Percentiles rank a stretch among this genome's conserved stretches.
Evolutionary conservation across 2,888 invertebrate genomes (phyloP).

Genomic region (Petrolisthes cinctipes): DNA sequence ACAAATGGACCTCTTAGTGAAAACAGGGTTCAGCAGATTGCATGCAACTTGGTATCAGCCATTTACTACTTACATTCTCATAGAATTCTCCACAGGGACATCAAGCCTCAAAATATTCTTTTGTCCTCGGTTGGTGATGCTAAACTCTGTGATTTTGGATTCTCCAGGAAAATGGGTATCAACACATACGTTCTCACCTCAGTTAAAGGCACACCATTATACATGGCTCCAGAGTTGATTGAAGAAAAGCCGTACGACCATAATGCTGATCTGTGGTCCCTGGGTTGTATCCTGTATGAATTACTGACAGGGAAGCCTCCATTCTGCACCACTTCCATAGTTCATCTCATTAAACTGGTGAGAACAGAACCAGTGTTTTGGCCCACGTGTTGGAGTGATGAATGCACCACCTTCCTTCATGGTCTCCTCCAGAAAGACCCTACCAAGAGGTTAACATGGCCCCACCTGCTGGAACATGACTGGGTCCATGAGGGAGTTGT

Average conservation of each 20-base stretch:
- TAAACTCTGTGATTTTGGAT: slow-evolving; percentile 94
- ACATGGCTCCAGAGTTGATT: slow-evolving; percentile 96
- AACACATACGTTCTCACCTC: slow-evolving; percentile 94
- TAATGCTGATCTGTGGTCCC: slow-evolving; percentile 89
- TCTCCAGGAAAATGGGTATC: slow-evolving; percentile 92
- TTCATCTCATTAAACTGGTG: slow-evolving; percentile 87
- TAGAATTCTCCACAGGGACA: slow-evolving; percentile 90
- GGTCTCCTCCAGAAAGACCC: slow-evolving; percentile 93
- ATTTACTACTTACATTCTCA: slow-evolving; percentile 93
- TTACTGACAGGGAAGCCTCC: slow-evolving; percentile 90
- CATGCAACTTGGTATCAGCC: slow-evolving; percentile 91
- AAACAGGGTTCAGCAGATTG: slow-evolving; percentile 83
- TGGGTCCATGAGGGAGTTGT: slow-evolving; percentile 77
- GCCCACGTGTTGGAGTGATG: slow-evolving; percentile 85
- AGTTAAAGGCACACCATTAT: slow-evolving; percentile 92
- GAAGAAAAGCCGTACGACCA: slow-evolving; percentile 95
- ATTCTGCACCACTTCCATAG: slow-evolving; percentile 90
- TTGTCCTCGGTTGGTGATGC: slow-evolving; percentile 84
- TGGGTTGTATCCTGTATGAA: slow-evolving; percentile 90
- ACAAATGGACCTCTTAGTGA: slow-evolving; percentile 84
- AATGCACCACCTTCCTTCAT: slow-evolving; percentile 85
- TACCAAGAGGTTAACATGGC: slow-evolving; percentile 85
- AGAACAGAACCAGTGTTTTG: slow-evolving; percentile 88
- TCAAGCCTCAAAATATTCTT: slow-evolving; percentile 95
- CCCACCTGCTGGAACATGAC: slow-evolving; percentile 86